Base-by-base conservation (phyloP, 2,113 vertebrate genomes). In the Orientallactaga bullata region DNA sequence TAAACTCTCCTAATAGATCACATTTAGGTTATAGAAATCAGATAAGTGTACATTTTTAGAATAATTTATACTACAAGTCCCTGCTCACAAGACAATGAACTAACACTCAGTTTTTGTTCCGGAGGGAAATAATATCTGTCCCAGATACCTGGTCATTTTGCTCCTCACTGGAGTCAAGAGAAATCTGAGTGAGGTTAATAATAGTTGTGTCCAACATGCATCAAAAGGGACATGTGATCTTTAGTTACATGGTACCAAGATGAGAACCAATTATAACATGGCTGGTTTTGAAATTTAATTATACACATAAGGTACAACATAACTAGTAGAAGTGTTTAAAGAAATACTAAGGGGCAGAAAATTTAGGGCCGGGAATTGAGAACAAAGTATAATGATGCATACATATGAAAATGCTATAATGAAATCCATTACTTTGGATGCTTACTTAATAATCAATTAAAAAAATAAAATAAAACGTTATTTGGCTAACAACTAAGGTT, bases 401-500 rank as follows among this genome's bases (percentile, higher is more conserved):
- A 77, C 47, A 58, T 32, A 11, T n/a, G 30, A 79, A 79, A 60
- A 60, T 37, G 61, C 26, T 58, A 63, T 81, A 35, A 55, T 18
- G n/a, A 85, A 85, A 58, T 16, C 66, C 71, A 71, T 85, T 21
- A n/a, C 37, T 42, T 82, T 66, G 63, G 32, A 83, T 47, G 30
- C 28, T 47, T 66, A 83, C 17, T 28, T 83, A 35, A 26, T 55
- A 30, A n/a, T 51, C n/a, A 39, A 32, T 95, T 85, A 71, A 83
- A 93, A 74, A 55, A 94, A 79, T 91, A 55, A 69, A 91, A 87
- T 69, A 81, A 58, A 91, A 61, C 32, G 87, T 65, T 58, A 88
- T 90, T 76, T 88, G 72, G 88, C 74, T 91, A 95, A 71, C 9
- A 89, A 69, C n/a, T 97, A 87, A 95, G 65, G 87, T 83, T 47